A percentile compares a stretch with the other conserved stretches of the same genome.
These are phyloP conservation scores for Dryadula phaetusa DNA, from an alignment of 2,888 invertebrate genomes.

Conservation along the genomic window DNA sequence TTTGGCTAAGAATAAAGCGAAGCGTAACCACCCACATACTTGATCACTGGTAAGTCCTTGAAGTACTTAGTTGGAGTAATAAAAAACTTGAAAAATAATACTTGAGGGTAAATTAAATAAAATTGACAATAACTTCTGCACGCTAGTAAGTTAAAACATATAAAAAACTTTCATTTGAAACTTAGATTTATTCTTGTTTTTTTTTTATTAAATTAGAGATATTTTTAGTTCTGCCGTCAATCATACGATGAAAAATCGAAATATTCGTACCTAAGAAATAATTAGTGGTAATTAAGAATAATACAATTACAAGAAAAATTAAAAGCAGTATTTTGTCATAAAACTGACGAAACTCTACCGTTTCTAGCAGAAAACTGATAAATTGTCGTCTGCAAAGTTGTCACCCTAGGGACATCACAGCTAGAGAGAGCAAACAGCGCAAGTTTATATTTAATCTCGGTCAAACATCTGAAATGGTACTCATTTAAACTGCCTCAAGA, in stretches of 20 bases:
- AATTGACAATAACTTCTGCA: background rate
- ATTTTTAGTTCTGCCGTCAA: too few relatives aligned
- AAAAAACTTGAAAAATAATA: background rate
- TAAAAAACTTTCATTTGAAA: background rate
- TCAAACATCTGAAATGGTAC: constrained; percentile 38
- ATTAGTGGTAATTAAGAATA: background rate
- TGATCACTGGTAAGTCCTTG: background rate
- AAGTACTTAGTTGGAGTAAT: background rate
- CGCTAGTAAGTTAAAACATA: background rate
- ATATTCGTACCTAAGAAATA: background rate
- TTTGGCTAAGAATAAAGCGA: background rate
- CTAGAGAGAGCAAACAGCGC: constrained; percentile 50
- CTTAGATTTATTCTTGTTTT: background rate
- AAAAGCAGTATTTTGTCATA: constrained; percentile 35
- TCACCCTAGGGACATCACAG: constrained; percentile 59
- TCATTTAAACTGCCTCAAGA: constrained; percentile 26
- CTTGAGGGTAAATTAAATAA: constrained; percentile 13
- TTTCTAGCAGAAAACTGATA: constrained; percentile 47
- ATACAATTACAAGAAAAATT: constrained; percentile 24
- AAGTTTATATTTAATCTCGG: constrained; percentile 71
- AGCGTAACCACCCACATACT: background rate
- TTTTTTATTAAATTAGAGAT: background rate
- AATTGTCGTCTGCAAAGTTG: constrained; percentile 62
- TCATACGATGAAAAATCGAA: too few relatives aligned
- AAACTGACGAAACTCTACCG: constrained; percentile 42